Percentiles rank a stretch among this genome's conserved stretches.
phyloP scores from a whole-genome alignment of 1,140 invertebrate species.

The Drosophila grimshawi region DNA sequence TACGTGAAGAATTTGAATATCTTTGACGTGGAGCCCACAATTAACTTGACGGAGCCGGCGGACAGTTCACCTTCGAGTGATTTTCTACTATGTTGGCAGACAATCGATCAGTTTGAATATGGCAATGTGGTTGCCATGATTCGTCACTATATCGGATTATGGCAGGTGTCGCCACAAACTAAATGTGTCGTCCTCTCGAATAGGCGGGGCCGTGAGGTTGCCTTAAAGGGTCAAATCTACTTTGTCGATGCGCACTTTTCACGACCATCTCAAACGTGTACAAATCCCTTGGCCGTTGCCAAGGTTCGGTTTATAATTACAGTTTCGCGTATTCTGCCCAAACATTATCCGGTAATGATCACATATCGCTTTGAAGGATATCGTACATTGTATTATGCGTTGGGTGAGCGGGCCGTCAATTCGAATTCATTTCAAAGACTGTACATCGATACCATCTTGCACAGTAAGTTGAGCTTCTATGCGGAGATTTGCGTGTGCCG shows the following conservation, averaged over 20 bases:
- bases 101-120: constrained; percentile 57
- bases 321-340: constrained; percentile 52
- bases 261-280: constrained; percentile 63
- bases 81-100: constrained; percentile 23
- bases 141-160: constrained; percentile 57
- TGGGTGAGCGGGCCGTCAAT: constrained; percentile 48
- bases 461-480: constrained; percentile 62
- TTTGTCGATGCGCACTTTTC: constrained; percentile 77
- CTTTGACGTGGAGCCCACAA: not conserved
- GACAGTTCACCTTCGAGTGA: constrained; percentile 33
- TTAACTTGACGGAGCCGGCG: not conserved
- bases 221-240: constrained; percentile 55
- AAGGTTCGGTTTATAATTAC: constrained; percentile 70
- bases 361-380: constrained; percentile 74
- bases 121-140: constrained; percentile 52
- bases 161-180: constrained; percentile 63
- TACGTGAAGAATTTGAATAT: constrained; percentile 6
- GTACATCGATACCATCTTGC: constrained; percentile 71
- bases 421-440: constrained; percentile 59
- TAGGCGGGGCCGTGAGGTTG: constrained; percentile 37
- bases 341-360: constrained; percentile 68
- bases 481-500: constrained; percentile 65
- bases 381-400: constrained; percentile 63
- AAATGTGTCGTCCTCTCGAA: constrained; percentile 69
- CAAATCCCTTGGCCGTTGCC: constrained; percentile 71